Evolutionary conservation across 2,797 vertebrate species (phyloP).

Genomic region (Tragelaphus oryx): DNA sequence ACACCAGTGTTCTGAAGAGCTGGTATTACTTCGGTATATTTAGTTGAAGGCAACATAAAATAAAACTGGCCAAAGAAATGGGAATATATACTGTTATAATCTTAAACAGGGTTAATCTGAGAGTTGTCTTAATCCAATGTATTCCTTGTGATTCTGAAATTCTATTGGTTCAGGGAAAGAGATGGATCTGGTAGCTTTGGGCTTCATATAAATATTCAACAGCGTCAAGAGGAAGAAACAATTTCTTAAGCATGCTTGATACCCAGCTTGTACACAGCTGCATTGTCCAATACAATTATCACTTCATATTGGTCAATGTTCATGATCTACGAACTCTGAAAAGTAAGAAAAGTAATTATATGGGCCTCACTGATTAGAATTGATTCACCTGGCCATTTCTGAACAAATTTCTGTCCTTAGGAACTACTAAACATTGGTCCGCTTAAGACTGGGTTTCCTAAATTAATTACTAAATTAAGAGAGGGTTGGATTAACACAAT

Average conservation of each 20-base stretch:
- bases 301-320: neutral
- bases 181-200: neutral
- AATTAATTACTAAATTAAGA: neutral
- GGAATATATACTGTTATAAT: neutral
- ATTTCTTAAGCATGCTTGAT: neutral
- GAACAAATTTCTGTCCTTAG: neutral
- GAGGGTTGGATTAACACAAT: neutral
- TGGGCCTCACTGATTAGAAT: neutral
- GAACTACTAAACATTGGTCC: neutral
- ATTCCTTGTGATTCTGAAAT: neutral
- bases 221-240: neutral
- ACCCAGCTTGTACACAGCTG: neutral
- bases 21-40: neutral
- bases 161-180: neutral
- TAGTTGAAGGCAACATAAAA: slow-evolving; percentile 21
- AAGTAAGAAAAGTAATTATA: neutral
- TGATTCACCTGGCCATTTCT: neutral
- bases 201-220: neutral
- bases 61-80: neutral
- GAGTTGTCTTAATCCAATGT: neutral
- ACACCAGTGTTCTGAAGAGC: neutral
- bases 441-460: neutral
- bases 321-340: neutral
- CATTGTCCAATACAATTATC: neutral
- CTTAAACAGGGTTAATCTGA: neutral